phyloP scores from a whole-genome alignment of 1,140 invertebrate genomes.

The Mactra quadrangularis region DNA sequence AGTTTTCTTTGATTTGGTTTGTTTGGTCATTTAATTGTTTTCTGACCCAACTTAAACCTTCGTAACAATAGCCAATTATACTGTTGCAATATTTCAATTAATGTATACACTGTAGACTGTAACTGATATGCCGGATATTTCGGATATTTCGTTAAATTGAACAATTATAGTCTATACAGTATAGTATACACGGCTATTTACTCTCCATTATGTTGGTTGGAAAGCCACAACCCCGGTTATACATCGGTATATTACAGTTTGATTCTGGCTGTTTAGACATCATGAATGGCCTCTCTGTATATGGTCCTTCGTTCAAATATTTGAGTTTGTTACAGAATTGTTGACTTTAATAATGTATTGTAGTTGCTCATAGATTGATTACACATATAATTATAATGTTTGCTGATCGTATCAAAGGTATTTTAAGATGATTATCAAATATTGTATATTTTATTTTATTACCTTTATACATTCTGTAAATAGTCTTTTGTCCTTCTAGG shows the following conservation, averaged over 20 bases:
- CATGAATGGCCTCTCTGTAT: neutral
- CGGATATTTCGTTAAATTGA: constrained; percentile 22
- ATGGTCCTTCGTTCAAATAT: constrained; percentile 35
- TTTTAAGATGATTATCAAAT: constrained; percentile 28
- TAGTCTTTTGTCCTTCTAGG: too few species aligned
- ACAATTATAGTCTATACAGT: neutral
- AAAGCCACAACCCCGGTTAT: neutral
- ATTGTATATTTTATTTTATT: constrained; percentile 44
- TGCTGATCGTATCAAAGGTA: constrained; percentile 22
- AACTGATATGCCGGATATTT: constrained; percentile 38
- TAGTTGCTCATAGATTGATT: constrained; percentile 28
- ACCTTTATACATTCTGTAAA: constrained; percentile 5
- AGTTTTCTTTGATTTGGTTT: constrained; percentile 18
- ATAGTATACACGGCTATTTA: neutral
- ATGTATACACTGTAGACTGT: constrained; percentile 23
- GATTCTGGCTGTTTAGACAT: too few species aligned
- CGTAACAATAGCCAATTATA: constrained; percentile 43
- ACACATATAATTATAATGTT: constrained; percentile 32
- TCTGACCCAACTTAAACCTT: neutral
- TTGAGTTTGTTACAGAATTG: constrained; percentile 52
- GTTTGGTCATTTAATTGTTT: constrained; percentile 29
- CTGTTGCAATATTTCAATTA: constrained; percentile 42
- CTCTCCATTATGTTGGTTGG: constrained; percentile 9
- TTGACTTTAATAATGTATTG: constrained; percentile 49
- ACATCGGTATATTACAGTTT: neutral